These are phyloP conservation scores for Oscarella lobularis DNA, from an alignment of 37 sponge, comb jelly and placozoan genomes.

Conservation along the genomic window DNA sequence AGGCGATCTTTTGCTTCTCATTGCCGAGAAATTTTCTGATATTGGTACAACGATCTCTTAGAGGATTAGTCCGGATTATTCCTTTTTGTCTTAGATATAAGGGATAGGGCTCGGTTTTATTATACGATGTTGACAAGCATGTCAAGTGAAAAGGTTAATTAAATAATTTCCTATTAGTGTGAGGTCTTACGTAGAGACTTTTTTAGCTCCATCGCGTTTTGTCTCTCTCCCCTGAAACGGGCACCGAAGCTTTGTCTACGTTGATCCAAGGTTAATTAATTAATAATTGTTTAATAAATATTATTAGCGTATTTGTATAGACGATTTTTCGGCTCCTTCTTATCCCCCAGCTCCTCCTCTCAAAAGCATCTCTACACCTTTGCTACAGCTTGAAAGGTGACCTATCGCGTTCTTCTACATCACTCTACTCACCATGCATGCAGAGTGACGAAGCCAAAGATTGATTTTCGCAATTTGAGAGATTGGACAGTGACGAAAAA, in stretches of 20 bases:
- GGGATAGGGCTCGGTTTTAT: neutral
- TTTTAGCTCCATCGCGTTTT: neutral
- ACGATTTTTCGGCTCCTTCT: neutral
- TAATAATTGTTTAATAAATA: neutral
- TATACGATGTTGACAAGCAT: neutral
- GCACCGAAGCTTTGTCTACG: constrained; percentile 7
- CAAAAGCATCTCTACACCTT: no score
- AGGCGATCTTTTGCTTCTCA: neutral
- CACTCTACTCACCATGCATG: no score
- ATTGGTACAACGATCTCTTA: no score
- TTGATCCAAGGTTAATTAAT: constrained; percentile 9
- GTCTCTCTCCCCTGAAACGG: neutral
- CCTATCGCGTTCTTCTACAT: no score
- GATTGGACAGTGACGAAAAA: no score
- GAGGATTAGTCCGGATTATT: no score
- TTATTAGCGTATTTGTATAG: neutral
- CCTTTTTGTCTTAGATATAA: neutral
- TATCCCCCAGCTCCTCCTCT: no score
- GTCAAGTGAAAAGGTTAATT: neutral
- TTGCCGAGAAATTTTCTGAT: neutral
- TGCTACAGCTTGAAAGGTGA: no score
- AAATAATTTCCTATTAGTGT: neutral
- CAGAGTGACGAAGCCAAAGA: no score
- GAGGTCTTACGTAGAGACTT: neutral
- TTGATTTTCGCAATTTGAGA: no score